Evolutionary conservation across 2,113 vertebrate species (phyloP), one percentile per base, ranked within the genome.

Genomic region (Lonchura striata): DNA sequence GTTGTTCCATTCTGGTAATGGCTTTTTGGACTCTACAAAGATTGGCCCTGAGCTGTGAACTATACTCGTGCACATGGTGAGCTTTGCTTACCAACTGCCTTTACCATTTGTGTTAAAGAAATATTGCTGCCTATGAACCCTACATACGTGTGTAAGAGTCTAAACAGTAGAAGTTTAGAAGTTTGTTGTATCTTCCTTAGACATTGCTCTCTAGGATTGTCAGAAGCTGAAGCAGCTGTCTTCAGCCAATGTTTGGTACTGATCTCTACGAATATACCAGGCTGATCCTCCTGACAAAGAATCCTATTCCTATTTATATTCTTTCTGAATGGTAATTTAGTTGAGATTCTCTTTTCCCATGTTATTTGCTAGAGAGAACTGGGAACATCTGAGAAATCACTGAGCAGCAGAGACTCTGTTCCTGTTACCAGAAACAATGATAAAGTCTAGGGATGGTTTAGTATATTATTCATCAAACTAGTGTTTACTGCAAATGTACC

Each of bases 61-160:
- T 54, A 9, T 77, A 39, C 37, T 74, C 0, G 0, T 44, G 41
- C 17, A 52, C 24, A 24, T 9, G 49, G 41, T 35, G 35, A 86
- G 8, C 6, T 83, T 65, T 85, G 25, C 50, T 84, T 33, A 23
- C 18, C 22, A 42, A 1, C 49, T 47, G 44, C 39, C 4, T 7
- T 59, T 83, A 23, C 49, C 2, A 1, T 83, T 83, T 68, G 30
- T 13, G 7, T 59, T 88, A 76, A 76, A 86, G 41, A 41, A 28
- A 37, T 49, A n/a, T 31, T 33, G 30, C 44, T 53, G 5, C 20
- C 46, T 80, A 20, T 22, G 60, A 68, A 27, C 13, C 39, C 33
- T 37, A 31, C 28, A 8, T 41, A 24, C 0, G 0, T 17, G 42
- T 66, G n/a, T 60, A 60, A 60, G 39, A 37, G 11, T 31, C 25